These are phyloP conservation scores for Nomia melanderi DNA, from an alignment of 1,140 invertebrate species.

Conservation along the genomic window DNA sequence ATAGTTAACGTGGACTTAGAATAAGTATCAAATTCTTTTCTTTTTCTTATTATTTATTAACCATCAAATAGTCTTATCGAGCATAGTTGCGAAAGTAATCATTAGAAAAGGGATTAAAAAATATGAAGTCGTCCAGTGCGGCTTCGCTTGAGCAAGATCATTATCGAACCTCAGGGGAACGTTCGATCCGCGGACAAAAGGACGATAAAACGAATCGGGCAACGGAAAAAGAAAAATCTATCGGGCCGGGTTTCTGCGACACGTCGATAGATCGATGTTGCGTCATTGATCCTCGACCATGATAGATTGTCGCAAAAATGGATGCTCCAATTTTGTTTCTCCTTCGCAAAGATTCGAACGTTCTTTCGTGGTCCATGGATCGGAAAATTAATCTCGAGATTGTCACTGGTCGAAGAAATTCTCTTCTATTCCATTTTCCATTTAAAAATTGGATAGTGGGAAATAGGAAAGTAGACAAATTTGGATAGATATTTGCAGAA, in stretches of 20 bases:
- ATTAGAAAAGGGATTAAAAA: neutral
- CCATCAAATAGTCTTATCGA: no score
- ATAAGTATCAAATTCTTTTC: no score
- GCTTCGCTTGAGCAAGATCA: neutral
- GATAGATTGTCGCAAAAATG: neutral
- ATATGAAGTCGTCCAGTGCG: neutral
- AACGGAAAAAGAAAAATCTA: neutral
- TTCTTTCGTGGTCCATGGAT: neutral
- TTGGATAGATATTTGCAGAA: no score
- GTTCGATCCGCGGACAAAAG: neutral
- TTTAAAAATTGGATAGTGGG: no score
- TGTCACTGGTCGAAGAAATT: neutral
- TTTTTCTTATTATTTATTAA: no score
- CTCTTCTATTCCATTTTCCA: no score
- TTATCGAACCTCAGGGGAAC: neutral
- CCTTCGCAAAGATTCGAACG: neutral
- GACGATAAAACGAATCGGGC: neutral
- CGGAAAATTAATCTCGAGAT: constrained; percentile 22
- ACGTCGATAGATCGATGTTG: neutral
- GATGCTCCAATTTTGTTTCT: neutral
- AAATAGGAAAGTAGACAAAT: no score
- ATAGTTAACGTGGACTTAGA: no score
- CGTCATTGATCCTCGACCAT: neutral
- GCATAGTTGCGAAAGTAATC: no score
- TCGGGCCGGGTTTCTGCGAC: neutral